Percentiles rank a stretch among this genome's conserved stretches.
phyloP scores from a whole-genome alignment of 1,140 invertebrate genomes.

The Anadara kagoshimensis region DNA sequence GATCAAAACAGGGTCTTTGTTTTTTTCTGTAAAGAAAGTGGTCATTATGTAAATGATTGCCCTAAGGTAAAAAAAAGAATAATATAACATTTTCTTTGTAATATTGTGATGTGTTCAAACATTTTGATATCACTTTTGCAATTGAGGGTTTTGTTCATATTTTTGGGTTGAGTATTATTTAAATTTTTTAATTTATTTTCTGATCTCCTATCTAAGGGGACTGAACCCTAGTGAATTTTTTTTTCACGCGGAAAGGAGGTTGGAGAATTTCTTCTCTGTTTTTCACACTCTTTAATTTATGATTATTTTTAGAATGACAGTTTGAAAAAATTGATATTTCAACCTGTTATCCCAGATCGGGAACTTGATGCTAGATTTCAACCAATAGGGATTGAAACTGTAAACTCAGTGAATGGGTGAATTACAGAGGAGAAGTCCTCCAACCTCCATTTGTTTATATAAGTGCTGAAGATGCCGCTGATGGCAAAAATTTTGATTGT shows the following conservation, averaged over 20 bases:
- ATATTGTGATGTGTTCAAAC: too few relatives aligned
- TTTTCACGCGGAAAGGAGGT: constrained; percentile 3
- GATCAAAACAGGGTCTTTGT: background rate
- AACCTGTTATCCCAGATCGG: background rate
- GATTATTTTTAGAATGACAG: background rate
- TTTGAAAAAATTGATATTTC: background rate
- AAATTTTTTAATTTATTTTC: too few relatives aligned
- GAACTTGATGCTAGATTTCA: background rate
- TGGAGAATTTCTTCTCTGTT: constrained; percentile 6
- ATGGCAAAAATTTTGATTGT: constrained; percentile 4
- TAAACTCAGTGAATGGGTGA: constrained; percentile 3
- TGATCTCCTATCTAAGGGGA: too few relatives aligned
- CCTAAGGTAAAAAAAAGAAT: constrained; percentile 1
- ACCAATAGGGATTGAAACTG: background rate
- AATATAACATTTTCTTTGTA: background rate
- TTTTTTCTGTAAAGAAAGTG: constrained; percentile 6
- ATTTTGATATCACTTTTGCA: too few relatives aligned
- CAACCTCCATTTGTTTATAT: background rate
- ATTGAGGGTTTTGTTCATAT: too few relatives aligned
- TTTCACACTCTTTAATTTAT: background rate
- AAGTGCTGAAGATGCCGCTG: constrained; percentile 2
- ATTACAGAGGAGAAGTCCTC: constrained; percentile 24
- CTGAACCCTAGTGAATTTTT: too few relatives aligned
- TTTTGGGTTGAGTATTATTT: too few relatives aligned
- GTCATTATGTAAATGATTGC: constrained; percentile 7